Conservation (phyloP, 2,888 invertebrate genomes). For the Melieria omissa region DNA sequence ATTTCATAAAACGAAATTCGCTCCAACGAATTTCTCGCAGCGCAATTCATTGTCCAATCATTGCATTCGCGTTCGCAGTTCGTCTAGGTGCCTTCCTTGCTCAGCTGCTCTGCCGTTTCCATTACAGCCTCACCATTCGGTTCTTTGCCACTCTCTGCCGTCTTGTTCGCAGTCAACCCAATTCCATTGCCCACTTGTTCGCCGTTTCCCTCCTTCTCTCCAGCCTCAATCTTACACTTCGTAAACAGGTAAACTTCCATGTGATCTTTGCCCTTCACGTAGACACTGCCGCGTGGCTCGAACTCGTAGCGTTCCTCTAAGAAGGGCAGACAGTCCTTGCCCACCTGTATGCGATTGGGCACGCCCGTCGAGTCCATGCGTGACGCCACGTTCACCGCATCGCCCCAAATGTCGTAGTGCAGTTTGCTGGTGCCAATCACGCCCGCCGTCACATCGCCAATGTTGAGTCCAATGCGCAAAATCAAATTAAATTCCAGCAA, state of each 20-base stretch:
- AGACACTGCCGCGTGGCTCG: slow-evolving; percentile 91
- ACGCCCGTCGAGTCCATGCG: slow-evolving; percentile 98
- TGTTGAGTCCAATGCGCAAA: slow-evolving; percentile 88
- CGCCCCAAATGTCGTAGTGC: slow-evolving; percentile 98
- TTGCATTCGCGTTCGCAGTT: not conserved
- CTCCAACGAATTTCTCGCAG: not conserved
- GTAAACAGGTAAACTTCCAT: slow-evolving; percentile 88
- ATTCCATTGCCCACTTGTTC: not conserved
- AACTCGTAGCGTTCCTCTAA: slow-evolving; percentile 83
- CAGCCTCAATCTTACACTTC: slow-evolving; percentile 46
- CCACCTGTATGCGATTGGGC: slow-evolving; percentile 84
- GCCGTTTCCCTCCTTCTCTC: slow-evolving; percentile 31
- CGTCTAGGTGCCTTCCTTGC: slow-evolving; percentile 19
- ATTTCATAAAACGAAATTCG: slow-evolving; percentile 9
- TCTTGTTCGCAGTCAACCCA: not conserved
- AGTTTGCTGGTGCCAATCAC: slow-evolving; percentile 96
- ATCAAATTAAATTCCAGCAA: slow-evolving; percentile 90
- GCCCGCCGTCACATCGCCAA: slow-evolving; percentile 95
- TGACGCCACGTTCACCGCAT: slow-evolving; percentile 96
- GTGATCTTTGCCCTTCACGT: slow-evolving; percentile 95
- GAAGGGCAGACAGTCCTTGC: slow-evolving; percentile 78
- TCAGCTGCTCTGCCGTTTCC: not conserved
- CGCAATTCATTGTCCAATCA: not conserved
- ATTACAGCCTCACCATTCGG: not conserved
- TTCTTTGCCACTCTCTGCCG: not conserved